A percentile compares a stretch with the other conserved stretches of the same genome.
These are phyloP conservation scores for Nomada lathburiana DNA, from an alignment of 2,888 invertebrate species.

Conservation along the genomic window DNA sequence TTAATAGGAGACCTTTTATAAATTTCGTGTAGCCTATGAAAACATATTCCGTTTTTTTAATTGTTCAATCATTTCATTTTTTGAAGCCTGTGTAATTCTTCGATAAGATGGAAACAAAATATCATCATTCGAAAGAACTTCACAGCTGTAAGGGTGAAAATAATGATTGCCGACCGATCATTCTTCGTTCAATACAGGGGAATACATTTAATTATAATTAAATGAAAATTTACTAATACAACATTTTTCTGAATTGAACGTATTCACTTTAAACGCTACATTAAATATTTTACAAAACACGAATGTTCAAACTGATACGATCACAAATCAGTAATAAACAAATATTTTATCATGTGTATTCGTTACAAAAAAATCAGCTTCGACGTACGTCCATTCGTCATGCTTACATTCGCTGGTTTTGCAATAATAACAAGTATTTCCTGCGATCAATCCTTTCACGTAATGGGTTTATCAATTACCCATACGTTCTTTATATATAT, in stretches of 20 bases:
- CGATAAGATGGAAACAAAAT: slow-evolving; percentile 57
- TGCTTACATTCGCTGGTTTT: neutral
- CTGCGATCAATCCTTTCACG: slow-evolving; percentile 1
- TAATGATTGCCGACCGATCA: neutral
- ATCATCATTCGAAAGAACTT: slow-evolving; percentile 57
- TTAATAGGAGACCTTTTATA: slow-evolving; percentile 9
- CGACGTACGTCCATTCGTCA: neutral
- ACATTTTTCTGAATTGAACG: no score
- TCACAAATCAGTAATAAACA: neutral
- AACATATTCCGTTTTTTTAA: slow-evolving; percentile 35
- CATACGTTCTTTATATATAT: neutral
- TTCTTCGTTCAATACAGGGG: neutral
- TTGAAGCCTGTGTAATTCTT: slow-evolving; percentile 22
- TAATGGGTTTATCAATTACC: neutral
- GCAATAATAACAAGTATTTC: slow-evolving; percentile 1
- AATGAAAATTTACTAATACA: no score
- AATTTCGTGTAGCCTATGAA: slow-evolving; percentile 26
- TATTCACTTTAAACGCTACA: no score
- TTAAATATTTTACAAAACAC: no score
- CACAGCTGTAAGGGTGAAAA: slow-evolving; percentile 13
- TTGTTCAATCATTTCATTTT: slow-evolving; percentile 52
- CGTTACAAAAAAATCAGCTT: neutral
- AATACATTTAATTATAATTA: neutral
- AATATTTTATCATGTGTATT: neutral
- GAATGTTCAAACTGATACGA: no score